Conservation (phyloP, 1,140 invertebrate genomes). For the Bombus sylvicola region DNA sequence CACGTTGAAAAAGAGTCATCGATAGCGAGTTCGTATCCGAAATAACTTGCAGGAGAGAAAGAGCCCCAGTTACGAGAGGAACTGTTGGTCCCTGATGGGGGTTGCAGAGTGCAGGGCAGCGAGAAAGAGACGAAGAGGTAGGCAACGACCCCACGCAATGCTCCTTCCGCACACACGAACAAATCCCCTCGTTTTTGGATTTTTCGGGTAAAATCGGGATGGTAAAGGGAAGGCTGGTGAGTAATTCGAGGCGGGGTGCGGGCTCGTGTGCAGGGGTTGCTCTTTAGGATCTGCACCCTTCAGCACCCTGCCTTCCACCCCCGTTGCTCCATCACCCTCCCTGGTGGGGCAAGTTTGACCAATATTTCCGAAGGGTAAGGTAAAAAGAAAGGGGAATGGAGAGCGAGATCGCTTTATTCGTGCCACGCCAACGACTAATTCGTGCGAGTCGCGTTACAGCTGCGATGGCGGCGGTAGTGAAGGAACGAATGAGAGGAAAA, state of each 20-base stretch:
- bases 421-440: conserved; percentile 52
- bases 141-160: conserved; percentile 56
- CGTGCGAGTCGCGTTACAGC: conserved; percentile 40
- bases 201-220: conserved; percentile 68
- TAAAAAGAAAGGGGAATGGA: conserved; percentile 23
- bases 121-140: conserved; percentile 16
- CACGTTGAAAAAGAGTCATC: background rate
- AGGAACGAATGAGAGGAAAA: background rate
- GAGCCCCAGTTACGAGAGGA: background rate
- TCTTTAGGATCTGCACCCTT: conserved; percentile 54
- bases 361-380: conserved; percentile 62
- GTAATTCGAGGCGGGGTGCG: conserved; percentile 67
- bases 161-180: conserved; percentile 51
- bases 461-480: conserved; percentile 50
- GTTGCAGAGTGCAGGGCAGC: conserved; percentile 17
- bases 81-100: conserved; percentile 35
- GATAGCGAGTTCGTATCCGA: background rate
- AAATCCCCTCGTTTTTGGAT: conserved; percentile 69
- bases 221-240: conserved; percentile 65
- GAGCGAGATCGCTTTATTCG: conserved; percentile 45
- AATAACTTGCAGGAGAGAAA: background rate
- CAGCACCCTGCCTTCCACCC: conserved; percentile 46
- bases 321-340: conserved; percentile 54
- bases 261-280: conserved; percentile 48
- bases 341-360: conserved; percentile 62